These are phyloP conservation scores for Collichthys lucidus DNA, from an alignment of 2,113 vertebrate species.

Conservation along the genomic window DNA sequence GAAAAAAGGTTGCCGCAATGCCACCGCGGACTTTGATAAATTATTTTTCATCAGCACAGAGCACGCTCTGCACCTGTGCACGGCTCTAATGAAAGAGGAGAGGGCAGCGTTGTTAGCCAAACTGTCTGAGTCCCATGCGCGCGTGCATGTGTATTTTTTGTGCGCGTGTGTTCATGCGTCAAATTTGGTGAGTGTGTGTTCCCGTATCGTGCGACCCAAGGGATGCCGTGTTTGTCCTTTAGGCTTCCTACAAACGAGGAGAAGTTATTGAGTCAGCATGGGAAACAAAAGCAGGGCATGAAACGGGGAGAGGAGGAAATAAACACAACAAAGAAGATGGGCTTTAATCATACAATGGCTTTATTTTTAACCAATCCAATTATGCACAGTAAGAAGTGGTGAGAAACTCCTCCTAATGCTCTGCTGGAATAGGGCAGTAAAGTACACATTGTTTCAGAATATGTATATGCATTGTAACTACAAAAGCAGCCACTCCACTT, in stretches of 20 bases:
- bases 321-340: conserved; percentile 53
- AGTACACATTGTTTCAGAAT: conserved; percentile 21
- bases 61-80: conserved; percentile 72
- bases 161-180: neutral
- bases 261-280: conserved; percentile 71
- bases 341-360: conserved; percentile 53
- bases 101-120: conserved; percentile 49
- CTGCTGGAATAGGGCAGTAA: neutral
- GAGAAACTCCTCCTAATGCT: neutral
- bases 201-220: conserved; percentile 44
- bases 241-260: conserved; percentile 61
- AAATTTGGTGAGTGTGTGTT: conserved; percentile 31
- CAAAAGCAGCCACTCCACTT: conserved; percentile 52
- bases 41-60: conserved; percentile 77
- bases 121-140: neutral
- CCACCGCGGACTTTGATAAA: conserved; percentile 77
- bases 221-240: conserved; percentile 62
- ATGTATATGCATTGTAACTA: conserved; percentile 40
- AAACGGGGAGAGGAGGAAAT: conserved; percentile 43
- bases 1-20: conserved; percentile 74
- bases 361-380: conserved; percentile 62
- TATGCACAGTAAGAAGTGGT: conserved; percentile 30
- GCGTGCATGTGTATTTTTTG: neutral
- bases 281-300: conserved; percentile 48
- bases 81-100: conserved; percentile 71